Percentiles rank a stretch among this genome's conserved stretches.
phyloP scores from a whole-genome alignment of 1,140 invertebrate genomes.

The Caenorhabditis latens region DNA sequence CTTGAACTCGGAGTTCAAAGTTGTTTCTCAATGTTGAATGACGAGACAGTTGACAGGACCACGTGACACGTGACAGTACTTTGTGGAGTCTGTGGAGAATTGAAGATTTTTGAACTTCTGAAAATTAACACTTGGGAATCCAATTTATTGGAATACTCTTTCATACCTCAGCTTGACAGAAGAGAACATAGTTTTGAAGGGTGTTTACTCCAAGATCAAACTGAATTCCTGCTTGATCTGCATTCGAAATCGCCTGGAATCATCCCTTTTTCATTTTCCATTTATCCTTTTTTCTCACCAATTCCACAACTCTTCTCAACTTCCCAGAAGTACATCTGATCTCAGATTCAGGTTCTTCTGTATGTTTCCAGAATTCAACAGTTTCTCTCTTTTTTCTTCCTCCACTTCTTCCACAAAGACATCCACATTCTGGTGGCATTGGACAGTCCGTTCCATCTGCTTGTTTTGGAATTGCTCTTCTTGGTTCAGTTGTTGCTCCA shows the following conservation, averaged over 20 bases:
- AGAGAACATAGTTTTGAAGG: slow-evolving; percentile 16
- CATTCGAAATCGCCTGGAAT: background rate
- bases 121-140: background rate
- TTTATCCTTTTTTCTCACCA: background rate
- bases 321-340: slow-evolving; percentile 39
- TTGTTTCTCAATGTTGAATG: slow-evolving; percentile 10
- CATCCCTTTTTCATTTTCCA: background rate
- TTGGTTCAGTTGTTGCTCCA: slow-evolving; percentile 19
- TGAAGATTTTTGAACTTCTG: slow-evolving; percentile 44
- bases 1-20: background rate
- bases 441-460: slow-evolving; percentile 42
- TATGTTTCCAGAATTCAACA: slow-evolving; percentile 1
- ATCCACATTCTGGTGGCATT: slow-evolving; percentile 49
- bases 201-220: slow-evolving; percentile 33
- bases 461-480: slow-evolving; percentile 33
- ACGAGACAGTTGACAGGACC: slow-evolving; percentile 5
- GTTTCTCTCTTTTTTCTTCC: slow-evolving; percentile 29
- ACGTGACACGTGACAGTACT: slow-evolving; percentile 14
- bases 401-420: slow-evolving; percentile 41
- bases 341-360: slow-evolving; percentile 20
- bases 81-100: slow-evolving; percentile 29
- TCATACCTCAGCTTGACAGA: slow-evolving; percentile 11
- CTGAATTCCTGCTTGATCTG: background rate
- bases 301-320: slow-evolving; percentile 24
- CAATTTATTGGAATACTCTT: background rate